Base-by-base conservation (phyloP, 2,797 vertebrate genomes). In the Labroides dimidiatus region DNA sequence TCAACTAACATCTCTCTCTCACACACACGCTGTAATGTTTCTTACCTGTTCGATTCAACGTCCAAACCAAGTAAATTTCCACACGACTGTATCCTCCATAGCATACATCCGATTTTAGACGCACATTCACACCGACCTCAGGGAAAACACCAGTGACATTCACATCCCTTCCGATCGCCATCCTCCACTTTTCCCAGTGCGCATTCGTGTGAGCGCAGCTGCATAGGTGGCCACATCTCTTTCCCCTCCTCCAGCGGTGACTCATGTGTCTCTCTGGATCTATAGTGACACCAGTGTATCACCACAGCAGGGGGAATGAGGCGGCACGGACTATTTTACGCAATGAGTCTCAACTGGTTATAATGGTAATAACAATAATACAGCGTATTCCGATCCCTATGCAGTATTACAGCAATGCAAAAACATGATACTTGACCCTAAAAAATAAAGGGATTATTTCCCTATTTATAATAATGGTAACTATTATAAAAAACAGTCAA, bases 261-360 rank as follows among this genome's bases (percentile, higher is more conserved):
- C 77, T 80, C 74, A 72, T 44, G 49, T 20, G 53, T 62, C 58
- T 62, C 58, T 78, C 61, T 64, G 53, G 37, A 78, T 84, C 21
- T 24, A 51, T 16, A 33, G 69, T 60, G 68, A 75, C 77, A 80
- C 47, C 39, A 23, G 56, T 21, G 17, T 23, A 57, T 57, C 45
- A 60, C 11, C 19, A 24, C 58, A 23, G 52, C 27, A 7, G 21
- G 24, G 27, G 10, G 17, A 16, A n/a, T 5, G 10, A 56, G 19
- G 20, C 30, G 39, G 41, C 16, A 2, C 17, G 44, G 52, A 19
- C 45, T 27, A 2, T 14, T 30, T 4, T 10, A 19, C 62, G 15
- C 39, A 12, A 15, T 10, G 1, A 23, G 9, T 10, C 2, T 44
- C 1, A 4, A 7, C 13, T 39, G 20, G 10, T 47, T 37, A 9